Evolutionary conservation across 1,140 invertebrate genomes (phyloP).

Genomic region (Wiebesia pumilae): DNA sequence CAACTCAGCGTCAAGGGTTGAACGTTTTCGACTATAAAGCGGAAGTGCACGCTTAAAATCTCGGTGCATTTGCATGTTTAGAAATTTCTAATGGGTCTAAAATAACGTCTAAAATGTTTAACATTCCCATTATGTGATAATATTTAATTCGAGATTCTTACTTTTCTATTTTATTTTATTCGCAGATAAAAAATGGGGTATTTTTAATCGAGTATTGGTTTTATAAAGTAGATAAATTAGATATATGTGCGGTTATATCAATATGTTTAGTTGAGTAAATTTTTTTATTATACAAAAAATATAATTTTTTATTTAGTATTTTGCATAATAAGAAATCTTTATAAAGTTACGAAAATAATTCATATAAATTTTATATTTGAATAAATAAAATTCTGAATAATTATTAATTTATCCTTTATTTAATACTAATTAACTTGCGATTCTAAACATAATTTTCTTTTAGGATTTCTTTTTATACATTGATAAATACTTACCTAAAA

Average conservation of each 20-base stretch:
- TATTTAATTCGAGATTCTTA: not conserved
- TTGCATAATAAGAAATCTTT: no score
- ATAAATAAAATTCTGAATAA: no score
- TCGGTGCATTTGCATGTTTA: not conserved
- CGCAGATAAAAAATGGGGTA: not conserved
- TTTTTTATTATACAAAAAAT: no score
- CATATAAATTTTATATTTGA: no score
- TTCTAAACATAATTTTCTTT: no score
- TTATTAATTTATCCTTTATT: no score
- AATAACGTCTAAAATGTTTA: not conserved
- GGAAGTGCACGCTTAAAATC: slow-evolving; percentile 50
- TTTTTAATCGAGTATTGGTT: not conserved
- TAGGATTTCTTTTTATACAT: no score
- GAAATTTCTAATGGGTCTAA: not conserved
- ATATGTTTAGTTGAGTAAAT: not conserved
- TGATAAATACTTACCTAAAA: no score
- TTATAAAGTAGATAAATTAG: not conserved
- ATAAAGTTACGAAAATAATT: no score
- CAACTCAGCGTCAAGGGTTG: slow-evolving; percentile 49
- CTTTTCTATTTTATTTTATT: not conserved
- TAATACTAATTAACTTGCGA: no score
- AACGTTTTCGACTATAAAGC: slow-evolving; percentile 57
- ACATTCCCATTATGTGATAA: not conserved
- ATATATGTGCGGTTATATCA: not conserved
- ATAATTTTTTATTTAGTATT: no score